phyloP scores from a whole-genome alignment of 2,888 invertebrate genomes.

The Mesorhabditis sp. region DNA sequence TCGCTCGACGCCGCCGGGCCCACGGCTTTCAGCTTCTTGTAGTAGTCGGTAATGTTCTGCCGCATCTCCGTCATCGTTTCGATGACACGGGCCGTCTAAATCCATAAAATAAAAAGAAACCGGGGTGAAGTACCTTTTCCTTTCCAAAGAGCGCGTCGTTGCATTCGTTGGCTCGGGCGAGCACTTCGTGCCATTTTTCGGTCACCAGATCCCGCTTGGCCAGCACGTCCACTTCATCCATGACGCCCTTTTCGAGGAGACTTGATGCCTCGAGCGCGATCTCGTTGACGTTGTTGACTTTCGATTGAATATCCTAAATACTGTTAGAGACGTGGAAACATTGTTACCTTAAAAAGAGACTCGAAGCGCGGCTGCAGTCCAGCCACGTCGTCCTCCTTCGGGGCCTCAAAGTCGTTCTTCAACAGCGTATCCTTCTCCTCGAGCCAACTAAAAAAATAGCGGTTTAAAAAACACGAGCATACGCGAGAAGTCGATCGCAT shows the following conservation, averaged over 20 bases:
- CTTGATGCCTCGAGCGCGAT: not conserved
- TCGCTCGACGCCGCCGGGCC: too few species aligned
- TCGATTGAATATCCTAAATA: conserved; percentile 1
- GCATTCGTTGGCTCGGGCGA: too few species aligned
- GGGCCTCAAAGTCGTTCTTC: not conserved
- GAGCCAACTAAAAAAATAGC: not conserved
- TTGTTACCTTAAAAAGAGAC: too few species aligned
- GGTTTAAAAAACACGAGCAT: not conserved
- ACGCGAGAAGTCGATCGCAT: too few species aligned
- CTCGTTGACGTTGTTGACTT: not conserved
- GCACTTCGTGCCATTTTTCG: not conserved
- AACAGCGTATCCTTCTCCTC: not conserved
- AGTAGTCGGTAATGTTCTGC: too few species aligned
- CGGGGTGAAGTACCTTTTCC: too few species aligned
- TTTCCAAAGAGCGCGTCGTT: too few species aligned
- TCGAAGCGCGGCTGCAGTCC: not conserved
- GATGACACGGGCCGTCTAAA: too few species aligned
- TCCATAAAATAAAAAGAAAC: too few species aligned
- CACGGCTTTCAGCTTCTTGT: too few species aligned
- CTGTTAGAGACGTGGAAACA: too few species aligned
- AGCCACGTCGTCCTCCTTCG: not conserved
- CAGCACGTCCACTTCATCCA: not conserved
- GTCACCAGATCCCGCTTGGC: not conserved
- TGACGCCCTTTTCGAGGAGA: not conserved
- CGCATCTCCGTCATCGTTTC: too few species aligned